Evolutionary conservation across 2,797 vertebrate genomes (phyloP).

Genomic region (Pipistrellus pipistrellus): DNA sequence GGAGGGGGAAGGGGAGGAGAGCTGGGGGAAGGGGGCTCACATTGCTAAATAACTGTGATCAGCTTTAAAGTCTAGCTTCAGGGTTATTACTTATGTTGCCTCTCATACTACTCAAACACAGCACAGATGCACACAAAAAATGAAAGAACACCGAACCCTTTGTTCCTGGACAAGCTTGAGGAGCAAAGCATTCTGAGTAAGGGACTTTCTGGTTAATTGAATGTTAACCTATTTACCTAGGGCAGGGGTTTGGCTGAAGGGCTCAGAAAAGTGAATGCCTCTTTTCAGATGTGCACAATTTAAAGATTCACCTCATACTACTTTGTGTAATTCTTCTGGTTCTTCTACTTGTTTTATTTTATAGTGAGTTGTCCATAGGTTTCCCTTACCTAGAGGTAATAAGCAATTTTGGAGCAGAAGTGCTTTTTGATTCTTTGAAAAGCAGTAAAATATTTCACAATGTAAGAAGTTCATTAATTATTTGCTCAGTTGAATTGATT

Average conservation of each 20-base stretch:
- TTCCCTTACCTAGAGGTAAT: conserved; percentile 49
- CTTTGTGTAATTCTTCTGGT: background rate
- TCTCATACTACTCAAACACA: background rate
- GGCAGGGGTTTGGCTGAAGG: background rate
- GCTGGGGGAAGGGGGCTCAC: background rate
- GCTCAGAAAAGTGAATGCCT: conserved; percentile 4
- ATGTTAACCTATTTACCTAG: conserved; percentile 35
- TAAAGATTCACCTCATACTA: background rate
- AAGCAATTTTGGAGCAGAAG: conserved; percentile 57
- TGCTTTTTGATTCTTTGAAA: conserved; percentile 64
- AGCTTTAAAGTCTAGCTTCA: conserved; percentile 68
- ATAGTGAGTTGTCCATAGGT: background rate
- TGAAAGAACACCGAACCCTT: conserved; percentile 41
- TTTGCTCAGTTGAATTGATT: conserved; percentile 67
- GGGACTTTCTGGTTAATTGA: conserved; percentile 59
- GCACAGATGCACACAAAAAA: conserved; percentile 54
- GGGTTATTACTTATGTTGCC: conserved; percentile 22
- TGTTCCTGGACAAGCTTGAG: conserved; percentile 27
- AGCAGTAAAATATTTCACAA: conserved; percentile 60
- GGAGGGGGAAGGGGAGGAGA: background rate
- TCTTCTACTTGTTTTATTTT: conserved; percentile 61
- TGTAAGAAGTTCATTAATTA: conserved; percentile 65
- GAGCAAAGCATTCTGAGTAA: conserved; percentile 41
- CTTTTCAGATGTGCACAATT: background rate
- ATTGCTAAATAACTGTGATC: conserved; percentile 74